A percentile compares a stretch with the other conserved stretches of the same genome.
Evolutionary conservation across 2,797 vertebrate species (phyloP).

Genomic region (Chloroceryle amazona): DNA sequence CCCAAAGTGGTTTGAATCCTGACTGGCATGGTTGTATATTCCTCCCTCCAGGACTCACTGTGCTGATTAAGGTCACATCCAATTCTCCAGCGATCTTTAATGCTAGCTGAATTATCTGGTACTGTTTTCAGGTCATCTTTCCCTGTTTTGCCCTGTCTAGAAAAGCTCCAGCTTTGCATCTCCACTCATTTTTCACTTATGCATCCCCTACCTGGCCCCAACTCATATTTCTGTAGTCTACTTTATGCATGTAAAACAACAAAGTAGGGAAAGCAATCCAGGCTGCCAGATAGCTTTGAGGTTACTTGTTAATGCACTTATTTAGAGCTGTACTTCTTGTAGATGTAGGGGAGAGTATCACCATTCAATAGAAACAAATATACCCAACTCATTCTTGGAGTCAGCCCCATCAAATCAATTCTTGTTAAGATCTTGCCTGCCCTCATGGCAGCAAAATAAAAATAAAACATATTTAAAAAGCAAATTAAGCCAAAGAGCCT

Average conservation of each 20-base stretch:
- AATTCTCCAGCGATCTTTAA: background rate
- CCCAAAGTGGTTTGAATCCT: background rate
- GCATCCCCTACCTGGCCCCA: background rate
- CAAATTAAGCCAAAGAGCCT: background rate
- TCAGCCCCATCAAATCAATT: background rate
- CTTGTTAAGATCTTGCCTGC: background rate
- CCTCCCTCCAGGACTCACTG: background rate
- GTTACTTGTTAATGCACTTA: background rate
- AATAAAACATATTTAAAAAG: background rate
- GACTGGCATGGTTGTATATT: background rate
- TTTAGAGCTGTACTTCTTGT: background rate
- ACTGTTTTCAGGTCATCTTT: background rate
- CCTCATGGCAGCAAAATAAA: background rate
- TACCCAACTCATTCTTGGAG: background rate
- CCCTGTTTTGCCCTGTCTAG: rapidly evolving
- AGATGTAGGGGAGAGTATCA: background rate
- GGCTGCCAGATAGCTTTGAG: background rate
- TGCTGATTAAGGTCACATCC: background rate
- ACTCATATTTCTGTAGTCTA: background rate
- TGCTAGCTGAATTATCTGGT: background rate
- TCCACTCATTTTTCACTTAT: background rate
- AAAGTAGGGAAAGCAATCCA: background rate
- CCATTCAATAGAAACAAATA: background rate
- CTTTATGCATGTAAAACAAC: background rate
- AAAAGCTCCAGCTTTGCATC: background rate